A percentile compares a stretch with the other conserved stretches of the same genome.
Evolutionary conservation across 2,888 invertebrate genomes (phyloP).

Genomic region (Mythimna loreyi): DNA sequence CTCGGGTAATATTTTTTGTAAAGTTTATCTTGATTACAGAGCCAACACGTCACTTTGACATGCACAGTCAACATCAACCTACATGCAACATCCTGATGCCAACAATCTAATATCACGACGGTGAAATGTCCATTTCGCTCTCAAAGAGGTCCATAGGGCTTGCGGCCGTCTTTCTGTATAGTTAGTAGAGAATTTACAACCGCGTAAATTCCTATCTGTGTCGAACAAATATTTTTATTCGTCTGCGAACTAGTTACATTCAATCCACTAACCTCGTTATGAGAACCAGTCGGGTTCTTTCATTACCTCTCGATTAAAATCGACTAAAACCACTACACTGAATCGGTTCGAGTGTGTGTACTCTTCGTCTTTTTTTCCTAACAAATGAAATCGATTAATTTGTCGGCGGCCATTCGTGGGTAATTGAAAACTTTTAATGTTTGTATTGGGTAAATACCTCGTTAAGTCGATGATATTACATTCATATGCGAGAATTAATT

Average conservation of each 20-base stretch:
- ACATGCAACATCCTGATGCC: conserved; percentile 32
- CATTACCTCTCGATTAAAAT: conserved; percentile 65
- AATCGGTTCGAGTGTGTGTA: conserved; percentile 55
- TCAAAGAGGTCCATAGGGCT: conserved; percentile 15
- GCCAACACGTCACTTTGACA: conserved; percentile 7
- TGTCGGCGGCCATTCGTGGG: conserved; percentile 40
- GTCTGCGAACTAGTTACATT: conserved; percentile 73
- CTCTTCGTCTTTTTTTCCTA: conserved; percentile 47
- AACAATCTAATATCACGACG: conserved; percentile 8
- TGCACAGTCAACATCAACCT: conserved; percentile 24
- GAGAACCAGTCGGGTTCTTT: conserved; percentile 64
- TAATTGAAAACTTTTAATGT: conserved; percentile 53
- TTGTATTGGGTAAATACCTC: conserved; percentile 46
- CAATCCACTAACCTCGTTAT: conserved; percentile 78
- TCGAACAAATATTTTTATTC: conserved; percentile 78
- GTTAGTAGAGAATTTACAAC: conserved; percentile 70
- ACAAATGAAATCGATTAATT: conserved; percentile 68
- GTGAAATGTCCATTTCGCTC: conserved; percentile 27
- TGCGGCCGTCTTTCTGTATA: conserved; percentile 36
- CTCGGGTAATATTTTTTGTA: conserved; percentile 2
- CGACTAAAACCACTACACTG: conserved; percentile 44
- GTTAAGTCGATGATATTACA: conserved; percentile 33
- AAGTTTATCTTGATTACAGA: conserved; percentile 15
- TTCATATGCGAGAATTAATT: conserved; percentile 39
- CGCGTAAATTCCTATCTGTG: conserved; percentile 73